A percentile compares a stretch with the other conserved stretches of the same genome.
Evolutionary conservation across 2,113 vertebrate genomes (phyloP).

Genomic region (Hymenochirus boettgeri): DNA sequence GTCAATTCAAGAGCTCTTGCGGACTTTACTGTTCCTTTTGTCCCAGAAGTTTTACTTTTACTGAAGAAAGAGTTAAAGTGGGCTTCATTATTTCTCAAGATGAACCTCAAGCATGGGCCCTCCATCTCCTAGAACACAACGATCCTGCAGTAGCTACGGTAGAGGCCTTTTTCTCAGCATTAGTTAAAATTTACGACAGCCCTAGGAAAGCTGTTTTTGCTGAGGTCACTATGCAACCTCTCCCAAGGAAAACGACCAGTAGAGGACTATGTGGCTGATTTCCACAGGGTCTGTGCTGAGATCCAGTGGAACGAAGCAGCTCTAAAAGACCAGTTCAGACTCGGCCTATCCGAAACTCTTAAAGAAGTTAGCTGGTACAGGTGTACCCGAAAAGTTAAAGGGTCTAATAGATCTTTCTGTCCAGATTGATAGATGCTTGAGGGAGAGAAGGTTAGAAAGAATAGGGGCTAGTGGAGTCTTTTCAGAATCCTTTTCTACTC

Average conservation of each 20-base stretch:
- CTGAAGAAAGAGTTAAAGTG: too few species aligned
- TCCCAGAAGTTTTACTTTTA: too few species aligned
- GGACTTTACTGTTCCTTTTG: too few species aligned
- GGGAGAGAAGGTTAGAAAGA: too few species aligned
- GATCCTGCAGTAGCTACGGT: background rate
- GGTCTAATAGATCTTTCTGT: too few species aligned
- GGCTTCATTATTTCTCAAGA: too few species aligned
- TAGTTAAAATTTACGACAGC: background rate
- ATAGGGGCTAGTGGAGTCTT: too few species aligned
- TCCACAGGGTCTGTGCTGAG: background rate
- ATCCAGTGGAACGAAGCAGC: background rate
- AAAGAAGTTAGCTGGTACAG: too few species aligned
- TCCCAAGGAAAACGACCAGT: background rate
- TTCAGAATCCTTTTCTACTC: too few species aligned
- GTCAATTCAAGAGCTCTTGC: too few species aligned
- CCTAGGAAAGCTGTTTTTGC: conserved; percentile 25
- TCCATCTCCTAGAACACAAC: background rate
- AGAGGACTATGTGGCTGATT: background rate
- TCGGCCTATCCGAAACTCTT: background rate
- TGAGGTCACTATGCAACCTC: background rate
- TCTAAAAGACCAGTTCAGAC: background rate
- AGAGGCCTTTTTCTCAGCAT: background rate
- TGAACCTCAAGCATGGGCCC: background rate
- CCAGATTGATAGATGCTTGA: too few species aligned
- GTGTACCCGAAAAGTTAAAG: too few species aligned